Evolutionary conservation across 2,888 invertebrate genomes (phyloP), one percentile per base, ranked within the genome.

Genomic region (Hermaeophaga mercurialis): DNA sequence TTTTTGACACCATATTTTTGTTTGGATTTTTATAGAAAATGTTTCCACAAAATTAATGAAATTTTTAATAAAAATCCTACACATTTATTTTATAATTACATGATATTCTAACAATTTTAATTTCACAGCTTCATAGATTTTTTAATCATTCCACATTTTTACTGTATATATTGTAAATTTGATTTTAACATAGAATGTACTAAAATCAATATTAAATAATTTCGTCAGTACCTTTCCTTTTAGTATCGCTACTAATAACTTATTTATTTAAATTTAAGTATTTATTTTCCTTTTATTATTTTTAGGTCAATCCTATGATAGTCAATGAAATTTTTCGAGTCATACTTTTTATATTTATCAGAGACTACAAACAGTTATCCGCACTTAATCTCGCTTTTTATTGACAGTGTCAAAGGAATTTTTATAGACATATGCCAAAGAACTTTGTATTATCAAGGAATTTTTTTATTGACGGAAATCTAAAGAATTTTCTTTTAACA

Each of bases 221-320:
- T 47, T 36, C 38, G 31, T 52, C 52, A 34, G 58, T 58, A 58
- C 58, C 58, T 58, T 57, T 38, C 38, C 47, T n/a, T 19, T 53
- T 57, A 62, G 58, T 63, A 61, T 44, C 56, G 46, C 55, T 61
- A 56, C 61, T 65, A 58, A 60, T 63, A 60, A 66, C 57, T 64
- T 66, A 65, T 65, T 66, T 55, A 57, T 62, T 64, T 60, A 56
- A 56, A 19, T 34, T 22, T 43, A 50, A 56, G 28, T 64, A 63
- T 61, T 65, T 62, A 63, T 62, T 65, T 54, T 57, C 43, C 3
- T 43, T 43, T 43, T 43, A 43, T 43, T 43, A 18, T 43, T 43
- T 39, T 39, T 11, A 39, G 39, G 39, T n/a, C 22, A 39, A 39
- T 39, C 39, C 39, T 22, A 22, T 39, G n/a, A 19, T 39, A 15